Evolutionary conservation across 1,140 invertebrate species (phyloP).

Genomic region (Ips typographus): DNA sequence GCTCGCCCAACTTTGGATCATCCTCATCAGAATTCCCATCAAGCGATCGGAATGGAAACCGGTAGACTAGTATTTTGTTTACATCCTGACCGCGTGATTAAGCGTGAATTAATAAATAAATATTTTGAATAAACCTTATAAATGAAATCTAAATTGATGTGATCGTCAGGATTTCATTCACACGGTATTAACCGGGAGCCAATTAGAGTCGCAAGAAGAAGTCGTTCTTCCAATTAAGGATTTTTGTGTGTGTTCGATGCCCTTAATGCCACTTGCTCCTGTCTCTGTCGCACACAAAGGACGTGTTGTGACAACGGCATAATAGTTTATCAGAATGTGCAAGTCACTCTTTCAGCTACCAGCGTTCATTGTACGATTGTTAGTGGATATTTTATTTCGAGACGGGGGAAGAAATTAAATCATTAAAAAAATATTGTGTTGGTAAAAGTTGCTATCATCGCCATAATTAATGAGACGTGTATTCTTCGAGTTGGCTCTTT

Average conservation of each 20-base stretch:
- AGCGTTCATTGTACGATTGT: slow-evolving; percentile 22
- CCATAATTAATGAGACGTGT: slow-evolving; percentile 16
- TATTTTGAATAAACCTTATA: slow-evolving; percentile 8
- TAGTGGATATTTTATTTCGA: neutral
- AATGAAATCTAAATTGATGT: slow-evolving; percentile 7
- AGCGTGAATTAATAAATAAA: slow-evolving; percentile 16
- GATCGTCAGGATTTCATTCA: slow-evolving; percentile 25
- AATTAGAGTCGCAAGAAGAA: slow-evolving; percentile 17
- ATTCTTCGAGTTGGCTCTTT: neutral
- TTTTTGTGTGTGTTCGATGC: slow-evolving; percentile 8
- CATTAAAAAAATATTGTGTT: slow-evolving; percentile 27
- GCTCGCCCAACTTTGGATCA: too few species aligned
- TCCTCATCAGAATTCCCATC: too few species aligned
- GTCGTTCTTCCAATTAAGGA: slow-evolving; percentile 22
- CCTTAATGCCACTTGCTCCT: slow-evolving; percentile 14
- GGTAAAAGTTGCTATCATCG: slow-evolving; percentile 25
- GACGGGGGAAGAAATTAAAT: slow-evolving; percentile 17
- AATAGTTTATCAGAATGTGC: slow-evolving; percentile 23
- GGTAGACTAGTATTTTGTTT: too few species aligned
- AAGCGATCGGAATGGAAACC: too few species aligned
- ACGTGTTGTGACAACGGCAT: slow-evolving; percentile 21
- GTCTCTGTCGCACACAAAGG: slow-evolving; percentile 18
- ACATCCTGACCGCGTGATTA: slow-evolving; percentile 1
- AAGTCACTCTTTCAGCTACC: slow-evolving; percentile 20
- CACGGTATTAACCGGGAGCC: slow-evolving; percentile 21